These are phyloP conservation scores for Spodoptera litura DNA, from an alignment of 1,140 invertebrate genomes.

Conservation along the genomic window DNA sequence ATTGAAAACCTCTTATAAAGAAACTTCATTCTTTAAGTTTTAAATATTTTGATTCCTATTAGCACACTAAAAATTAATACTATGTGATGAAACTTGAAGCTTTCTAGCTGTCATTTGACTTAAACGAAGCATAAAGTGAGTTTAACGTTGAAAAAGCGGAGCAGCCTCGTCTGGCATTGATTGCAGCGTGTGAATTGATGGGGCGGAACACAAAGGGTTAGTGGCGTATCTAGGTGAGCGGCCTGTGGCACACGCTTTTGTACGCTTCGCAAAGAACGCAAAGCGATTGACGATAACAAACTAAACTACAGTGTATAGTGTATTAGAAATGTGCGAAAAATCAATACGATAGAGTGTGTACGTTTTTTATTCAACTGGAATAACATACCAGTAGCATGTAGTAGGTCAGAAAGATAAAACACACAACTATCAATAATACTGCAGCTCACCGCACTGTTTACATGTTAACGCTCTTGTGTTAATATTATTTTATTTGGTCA, in stretches of 20 bases:
- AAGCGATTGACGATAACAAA: neutral
- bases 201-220: slow-evolving; percentile 58
- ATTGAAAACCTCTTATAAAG: too few relatives aligned
- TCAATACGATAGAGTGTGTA: neutral
- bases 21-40: too few relatives aligned
- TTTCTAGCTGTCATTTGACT: neutral
- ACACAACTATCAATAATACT: too few relatives aligned
- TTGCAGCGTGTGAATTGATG: slow-evolving; percentile 50
- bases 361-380: too few relatives aligned
- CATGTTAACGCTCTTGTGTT: too few relatives aligned
- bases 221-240: slow-evolving; percentile 53
- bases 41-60: too few relatives aligned
- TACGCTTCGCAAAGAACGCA: slow-evolving; percentile 48
- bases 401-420: too few relatives aligned
- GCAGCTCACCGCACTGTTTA: too few relatives aligned
- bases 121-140: neutral
- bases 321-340: neutral
- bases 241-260: slow-evolving; percentile 52
- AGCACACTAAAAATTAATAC: too few relatives aligned
- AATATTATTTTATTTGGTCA: too few relatives aligned
- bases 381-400: too few relatives aligned
- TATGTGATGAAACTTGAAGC: too few relatives aligned
- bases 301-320: neutral
- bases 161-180: slow-evolving; percentile 37
- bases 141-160: slow-evolving; percentile 14